phyloP scores from a whole-genome alignment of 2,113 vertebrate genomes.

The Fulica atra region DNA sequence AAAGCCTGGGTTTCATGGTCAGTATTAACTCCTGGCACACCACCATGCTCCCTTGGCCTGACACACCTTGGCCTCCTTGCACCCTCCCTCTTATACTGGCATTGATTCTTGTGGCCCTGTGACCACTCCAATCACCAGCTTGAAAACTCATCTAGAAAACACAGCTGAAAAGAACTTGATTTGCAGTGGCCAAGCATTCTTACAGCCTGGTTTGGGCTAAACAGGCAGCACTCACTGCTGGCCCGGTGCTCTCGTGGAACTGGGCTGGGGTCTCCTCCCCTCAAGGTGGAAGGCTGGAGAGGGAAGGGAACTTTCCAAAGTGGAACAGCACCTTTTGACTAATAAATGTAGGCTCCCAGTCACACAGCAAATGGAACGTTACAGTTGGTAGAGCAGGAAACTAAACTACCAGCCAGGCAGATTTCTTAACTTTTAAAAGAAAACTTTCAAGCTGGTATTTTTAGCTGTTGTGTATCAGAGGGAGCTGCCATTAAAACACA shows the following conservation, averaged over 20 bases:
- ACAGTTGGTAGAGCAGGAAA: not conserved
- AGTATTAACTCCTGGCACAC: not conserved
- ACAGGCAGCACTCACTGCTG: not conserved
- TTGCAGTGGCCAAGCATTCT: not conserved
- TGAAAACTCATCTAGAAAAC: not conserved
- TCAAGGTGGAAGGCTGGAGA: not conserved
- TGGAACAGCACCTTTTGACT: not conserved
- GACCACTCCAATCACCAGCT: not conserved
- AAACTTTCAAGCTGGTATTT: conserved; percentile 1
- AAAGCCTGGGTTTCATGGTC: not conserved
- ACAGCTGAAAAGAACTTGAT: accelerated
- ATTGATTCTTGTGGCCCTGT: accelerated
- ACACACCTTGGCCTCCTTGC: not conserved
- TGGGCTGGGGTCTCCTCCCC: not conserved
- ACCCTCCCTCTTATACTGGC: not conserved
- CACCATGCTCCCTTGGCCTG: accelerated
- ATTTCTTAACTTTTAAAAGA: not conserved
- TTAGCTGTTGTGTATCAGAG: not conserved
- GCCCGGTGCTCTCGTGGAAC: not conserved
- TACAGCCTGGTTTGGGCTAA: not conserved
- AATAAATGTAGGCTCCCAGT: not conserved
- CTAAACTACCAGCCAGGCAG: not conserved
- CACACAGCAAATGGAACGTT: not conserved
- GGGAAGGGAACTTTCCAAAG: not conserved
- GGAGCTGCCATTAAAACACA: not conserved